Base-by-base conservation (phyloP, 1,140 invertebrate species). In the Trichogramma pretiosum region DNA sequence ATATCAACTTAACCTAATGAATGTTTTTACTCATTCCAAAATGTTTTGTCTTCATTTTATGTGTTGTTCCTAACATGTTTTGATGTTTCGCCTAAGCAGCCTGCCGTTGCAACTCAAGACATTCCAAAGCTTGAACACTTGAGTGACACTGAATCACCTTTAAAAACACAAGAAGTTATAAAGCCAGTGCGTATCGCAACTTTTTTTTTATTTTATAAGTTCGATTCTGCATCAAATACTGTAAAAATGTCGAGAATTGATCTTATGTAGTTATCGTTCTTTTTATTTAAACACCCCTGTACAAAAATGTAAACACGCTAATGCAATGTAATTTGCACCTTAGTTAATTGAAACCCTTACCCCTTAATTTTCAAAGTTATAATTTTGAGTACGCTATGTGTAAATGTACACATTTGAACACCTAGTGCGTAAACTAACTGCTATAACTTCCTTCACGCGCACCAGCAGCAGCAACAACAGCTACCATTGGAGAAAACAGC, bases 401-500 rank as follows among this genome's bases (percentile, higher is more conserved):
- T n/a, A n/a, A n/a, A n/a, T n/a, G n/a, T n/a, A n/a, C n/a, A n/a
- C n/a, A n/a, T n/a, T n/a, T n/a, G n/a, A n/a, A n/a, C n/a, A n/a
- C 11, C 19, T 38, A 7, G 2, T 3, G 9, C 23, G 8, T 38
- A 38, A 22, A 18, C 36, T 22, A 38, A 22, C 13, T 19, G 9
- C 14, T 43, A 16, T 35, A 18, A 13, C 19, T 30, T 50, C 30
- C 36, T 42, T 35, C 37, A 40, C 41, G 22, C 52, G 24, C 50
- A 44, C 56, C 39, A 19, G 19, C 19, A 38, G 36, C 36, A 60
- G 54, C 30, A 54, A 41, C n/a, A n/a, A n/a, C n/a, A n/a, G n/a
- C n/a, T n/a, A n/a, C n/a, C n/a, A n/a, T n/a, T n/a, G n/a, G 64
- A 67, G 56, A 67, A 72, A 63, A 71, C 68, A 10, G 62, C 57